phyloP scores from a whole-genome alignment of 2,888 invertebrate species.

The Drosophila buzzatii region DNA sequence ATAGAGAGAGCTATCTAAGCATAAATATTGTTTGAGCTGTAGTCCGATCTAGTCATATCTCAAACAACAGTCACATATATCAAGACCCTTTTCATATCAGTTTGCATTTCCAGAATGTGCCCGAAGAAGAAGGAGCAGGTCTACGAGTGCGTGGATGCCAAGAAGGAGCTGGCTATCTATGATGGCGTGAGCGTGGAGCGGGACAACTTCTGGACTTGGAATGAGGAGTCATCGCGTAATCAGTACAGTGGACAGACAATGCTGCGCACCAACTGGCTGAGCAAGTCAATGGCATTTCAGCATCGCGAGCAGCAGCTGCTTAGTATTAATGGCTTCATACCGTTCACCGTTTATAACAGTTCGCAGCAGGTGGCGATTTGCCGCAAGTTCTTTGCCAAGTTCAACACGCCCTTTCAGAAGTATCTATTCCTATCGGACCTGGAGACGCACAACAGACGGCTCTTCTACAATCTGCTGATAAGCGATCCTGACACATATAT shows the following conservation, averaged over 20 bases:
- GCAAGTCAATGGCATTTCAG: slow-evolving; percentile 41
- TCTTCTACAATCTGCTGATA: slow-evolving; percentile 51
- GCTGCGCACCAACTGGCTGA: background rate
- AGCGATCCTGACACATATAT: slow-evolving; percentile 38
- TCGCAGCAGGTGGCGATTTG: slow-evolving; percentile 42
- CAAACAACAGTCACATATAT: background rate
- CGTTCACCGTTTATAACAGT: slow-evolving; percentile 22
- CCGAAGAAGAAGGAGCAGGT: background rate
- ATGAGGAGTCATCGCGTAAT: background rate
- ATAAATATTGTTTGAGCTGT: too few relatives aligned
- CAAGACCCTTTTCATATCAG: too few relatives aligned
- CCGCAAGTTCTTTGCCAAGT: background rate
- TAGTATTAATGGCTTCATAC: slow-evolving; percentile 52
- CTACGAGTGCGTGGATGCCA: slow-evolving; percentile 30
- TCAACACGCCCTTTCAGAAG: background rate
- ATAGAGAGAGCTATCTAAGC: background rate
- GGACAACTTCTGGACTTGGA: slow-evolving; percentile 46
- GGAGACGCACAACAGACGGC: slow-evolving; percentile 10
- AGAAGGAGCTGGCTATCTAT: background rate
- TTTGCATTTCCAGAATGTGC: slow-evolving; percentile 10
- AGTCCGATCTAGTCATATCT: background rate
- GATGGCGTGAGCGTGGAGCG: slow-evolving; percentile 29
- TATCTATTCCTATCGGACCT: slow-evolving; percentile 33
- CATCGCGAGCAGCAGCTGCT: slow-evolving; percentile 55
- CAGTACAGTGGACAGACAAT: slow-evolving; percentile 8